A percentile compares a stretch with the other conserved stretches of the same genome.
phyloP scores from a whole-genome alignment of 1,140 invertebrate species.

The Ectropis grisescens region DNA sequence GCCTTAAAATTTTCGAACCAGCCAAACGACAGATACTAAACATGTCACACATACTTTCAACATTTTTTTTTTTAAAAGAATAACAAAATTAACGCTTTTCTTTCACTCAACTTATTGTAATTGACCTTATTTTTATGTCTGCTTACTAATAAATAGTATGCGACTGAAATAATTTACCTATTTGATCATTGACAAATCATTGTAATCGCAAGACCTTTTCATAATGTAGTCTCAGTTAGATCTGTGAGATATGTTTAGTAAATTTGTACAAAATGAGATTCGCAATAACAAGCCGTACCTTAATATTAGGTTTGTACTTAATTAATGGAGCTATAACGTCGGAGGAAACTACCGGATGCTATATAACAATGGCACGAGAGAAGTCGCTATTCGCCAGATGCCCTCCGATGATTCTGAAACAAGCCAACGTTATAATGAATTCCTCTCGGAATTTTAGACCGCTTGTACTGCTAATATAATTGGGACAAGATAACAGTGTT shows the following conservation, averaged over 20 bases:
- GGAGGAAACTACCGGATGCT: constrained; percentile 24
- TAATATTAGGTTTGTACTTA: constrained; percentile 23
- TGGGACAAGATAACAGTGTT: background rate
- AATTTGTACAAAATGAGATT: constrained; percentile 24
- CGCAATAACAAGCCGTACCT: constrained; percentile 2
- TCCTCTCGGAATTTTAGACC: background rate
- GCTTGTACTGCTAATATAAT: background rate
- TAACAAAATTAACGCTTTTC: too few species aligned
- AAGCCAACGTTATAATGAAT: constrained; percentile 1
- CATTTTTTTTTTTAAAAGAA: too few species aligned
- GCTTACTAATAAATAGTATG: too few species aligned
- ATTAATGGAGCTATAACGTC: constrained; percentile 6
- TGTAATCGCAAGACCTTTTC: too few species aligned
- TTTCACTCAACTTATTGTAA: too few species aligned
- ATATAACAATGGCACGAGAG: constrained; percentile 20
- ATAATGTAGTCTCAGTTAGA: too few species aligned
- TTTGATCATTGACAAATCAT: too few species aligned
- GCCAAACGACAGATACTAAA: too few species aligned
- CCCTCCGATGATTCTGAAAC: constrained; percentile 23
- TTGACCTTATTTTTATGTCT: too few species aligned
- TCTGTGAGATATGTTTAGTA: constrained; percentile 25
- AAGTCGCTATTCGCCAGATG: constrained; percentile 17
- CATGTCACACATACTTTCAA: too few species aligned
- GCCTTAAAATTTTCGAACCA: too few species aligned
- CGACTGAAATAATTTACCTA: too few species aligned